Evolutionary conservation across 2,797 vertebrate species (phyloP), one percentile per base, ranked within the genome.

Genomic region (Takifugu rubripes): DNA sequence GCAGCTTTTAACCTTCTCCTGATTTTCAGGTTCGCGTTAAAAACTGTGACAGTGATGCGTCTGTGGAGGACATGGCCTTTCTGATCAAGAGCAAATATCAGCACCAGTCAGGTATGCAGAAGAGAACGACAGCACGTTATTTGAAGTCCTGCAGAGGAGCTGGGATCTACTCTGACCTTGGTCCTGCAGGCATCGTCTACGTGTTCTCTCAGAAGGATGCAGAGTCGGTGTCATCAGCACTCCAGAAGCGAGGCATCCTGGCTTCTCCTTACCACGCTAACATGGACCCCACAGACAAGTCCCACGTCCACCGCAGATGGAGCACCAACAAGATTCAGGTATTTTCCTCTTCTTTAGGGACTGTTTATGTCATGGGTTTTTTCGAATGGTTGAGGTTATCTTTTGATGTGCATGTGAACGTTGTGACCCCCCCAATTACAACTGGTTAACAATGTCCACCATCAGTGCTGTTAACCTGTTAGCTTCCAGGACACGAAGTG

Each of bases 181-280:
- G 46, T 62, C 61, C 61, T 61, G 10, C 85, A 99, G 97, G 97
- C 49, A 98, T 99, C 17, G 88, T 98, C 61, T 99, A 99, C 26
- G 97, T 97, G 46, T 96, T 98, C 83, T 99, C 97, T 66, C 97
- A 98, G 87, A 98, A 98, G 81, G 97, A 99, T 56, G 93, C 95
- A 12, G 96, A 99, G 68, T 84, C 80, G 6, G 88, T 99, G 61
- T 91, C 96, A 0, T 26, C 89, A 52, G 93, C 87, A 54, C 90
- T 99, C 49, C 94, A 93, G 84, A 92, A 94, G 61, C 63, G 84
- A 43, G 92, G 91, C 50, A 90, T 99, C 62, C 67, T 73, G 46
- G 94, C 96, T 1, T 93, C 89, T 43, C 87, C 93, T 1, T 99
- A 99, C 75, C 95, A 99, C 3, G 93, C 89, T 40, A 94, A 95